Percentiles rank a stretch among this genome's conserved stretches.
These are phyloP conservation scores for Pristionchus arcanus DNA, from an alignment of 2,888 invertebrate genomes.

Conservation along the genomic window DNA sequence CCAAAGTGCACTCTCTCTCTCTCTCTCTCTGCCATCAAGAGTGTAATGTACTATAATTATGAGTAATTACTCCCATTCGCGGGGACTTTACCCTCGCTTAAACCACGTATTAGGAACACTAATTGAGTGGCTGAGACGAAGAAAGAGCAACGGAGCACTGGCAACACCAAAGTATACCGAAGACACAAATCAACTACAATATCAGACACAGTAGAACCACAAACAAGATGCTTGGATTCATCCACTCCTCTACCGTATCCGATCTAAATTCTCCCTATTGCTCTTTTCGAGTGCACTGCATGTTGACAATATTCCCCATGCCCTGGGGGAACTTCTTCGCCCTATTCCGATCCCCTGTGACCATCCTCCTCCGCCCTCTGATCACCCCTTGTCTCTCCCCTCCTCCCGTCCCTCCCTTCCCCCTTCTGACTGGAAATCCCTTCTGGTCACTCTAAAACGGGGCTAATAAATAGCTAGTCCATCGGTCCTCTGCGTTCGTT, in stretches of 20 bases:
- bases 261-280: neutral
- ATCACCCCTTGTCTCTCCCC: neutral
- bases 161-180: neutral
- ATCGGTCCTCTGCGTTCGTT: neutral
- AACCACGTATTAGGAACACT: neutral
- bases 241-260: neutral
- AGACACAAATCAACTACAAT: neutral
- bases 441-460: neutral
- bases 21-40: neutral
- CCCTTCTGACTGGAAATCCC: neutral
- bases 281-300: neutral
- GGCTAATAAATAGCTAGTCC: conserved; percentile 27
- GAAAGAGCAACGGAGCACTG: neutral
- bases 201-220: neutral
- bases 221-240: too few relatives aligned
- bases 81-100: neutral
- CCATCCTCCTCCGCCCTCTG: neutral
- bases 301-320: neutral
- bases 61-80: neutral
- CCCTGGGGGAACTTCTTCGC: neutral
- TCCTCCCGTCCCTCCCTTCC: neutral
- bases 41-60: neutral
- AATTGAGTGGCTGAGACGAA: neutral
- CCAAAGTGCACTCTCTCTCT: neutral
- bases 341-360: neutral